A percentile compares a stretch with the other conserved stretches of the same genome.
These are phyloP conservation scores for Chaitophorus viminalis DNA, from an alignment of 2,888 invertebrate species.

Conservation along the genomic window DNA sequence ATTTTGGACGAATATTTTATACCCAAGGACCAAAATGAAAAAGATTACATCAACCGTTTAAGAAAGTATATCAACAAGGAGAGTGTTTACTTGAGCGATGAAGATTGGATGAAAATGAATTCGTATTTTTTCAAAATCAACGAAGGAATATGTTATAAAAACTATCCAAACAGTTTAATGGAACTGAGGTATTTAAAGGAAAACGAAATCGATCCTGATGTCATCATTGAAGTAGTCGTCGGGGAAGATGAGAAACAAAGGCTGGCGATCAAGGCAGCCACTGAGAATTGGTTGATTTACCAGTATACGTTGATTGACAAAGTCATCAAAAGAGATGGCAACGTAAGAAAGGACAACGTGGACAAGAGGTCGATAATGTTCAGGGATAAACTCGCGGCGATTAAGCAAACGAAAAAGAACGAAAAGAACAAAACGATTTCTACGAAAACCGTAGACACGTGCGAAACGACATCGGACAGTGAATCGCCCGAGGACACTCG, in stretches of 20 bases:
- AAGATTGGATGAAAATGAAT: constrained; percentile 29
- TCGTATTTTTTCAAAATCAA: neutral
- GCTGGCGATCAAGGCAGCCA: neutral
- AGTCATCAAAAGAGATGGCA: neutral
- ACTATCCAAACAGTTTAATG: neutral
- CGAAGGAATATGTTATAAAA: constrained; percentile 27
- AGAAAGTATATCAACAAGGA: constrained; percentile 8
- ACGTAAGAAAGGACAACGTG: neutral
- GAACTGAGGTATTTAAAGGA: constrained; percentile 17
- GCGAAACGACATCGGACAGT: too few relatives aligned
- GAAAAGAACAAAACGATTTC: neutral
- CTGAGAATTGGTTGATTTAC: constrained; percentile 13
- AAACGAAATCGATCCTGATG: neutral
- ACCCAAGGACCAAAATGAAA: neutral
- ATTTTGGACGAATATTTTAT: constrained; percentile 2
- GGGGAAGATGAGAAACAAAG: neutral
- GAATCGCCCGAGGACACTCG: too few relatives aligned
- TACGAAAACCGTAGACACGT: neutral
- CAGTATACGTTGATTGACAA: constrained; percentile 13
- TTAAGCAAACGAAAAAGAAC: too few relatives aligned
- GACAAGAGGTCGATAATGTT: neutral
- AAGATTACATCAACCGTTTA: neutral
- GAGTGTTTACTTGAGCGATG: neutral
- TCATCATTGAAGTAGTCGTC: neutral
- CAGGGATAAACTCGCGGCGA: neutral